Evolutionary conservation across 2,113 vertebrate genomes (phyloP).

Genomic region (Pimephales promelas): DNA sequence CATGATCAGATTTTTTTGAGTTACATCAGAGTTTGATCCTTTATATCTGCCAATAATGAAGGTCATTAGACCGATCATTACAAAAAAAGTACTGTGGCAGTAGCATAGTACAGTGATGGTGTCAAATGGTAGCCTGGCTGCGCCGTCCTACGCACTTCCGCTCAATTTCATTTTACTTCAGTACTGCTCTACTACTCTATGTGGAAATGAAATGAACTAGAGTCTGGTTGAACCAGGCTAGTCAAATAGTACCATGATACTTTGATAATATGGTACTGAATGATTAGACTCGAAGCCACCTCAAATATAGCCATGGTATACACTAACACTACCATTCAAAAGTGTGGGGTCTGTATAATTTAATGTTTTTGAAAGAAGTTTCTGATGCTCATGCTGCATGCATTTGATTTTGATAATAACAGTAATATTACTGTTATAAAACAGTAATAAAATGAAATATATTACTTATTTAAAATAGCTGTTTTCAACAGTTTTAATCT

Average conservation of each 20-base stretch:
- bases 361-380: background rate
- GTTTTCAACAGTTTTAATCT: no score
- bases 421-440: background rate
- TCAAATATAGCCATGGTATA: background rate
- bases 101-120: no score
- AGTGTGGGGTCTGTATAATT: background rate
- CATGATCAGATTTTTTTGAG: background rate
- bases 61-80: background rate
- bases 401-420: background rate
- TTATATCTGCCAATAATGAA: background rate
- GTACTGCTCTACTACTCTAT: no score
- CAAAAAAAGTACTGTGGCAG: background rate
- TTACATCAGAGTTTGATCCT: background rate
- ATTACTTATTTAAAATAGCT: background rate
- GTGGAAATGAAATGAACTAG: no score
- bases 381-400: background rate
- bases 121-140: no score
- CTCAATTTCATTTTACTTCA: no score
- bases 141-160: no score
- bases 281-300: background rate
- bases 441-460: background rate
- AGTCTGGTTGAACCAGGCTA: no score
- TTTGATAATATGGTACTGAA: no score
- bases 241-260: no score
- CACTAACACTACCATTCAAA: background rate